Evolutionary conservation across 2,888 invertebrate genomes (phyloP).

Genomic region (Molorchus minor): DNA sequence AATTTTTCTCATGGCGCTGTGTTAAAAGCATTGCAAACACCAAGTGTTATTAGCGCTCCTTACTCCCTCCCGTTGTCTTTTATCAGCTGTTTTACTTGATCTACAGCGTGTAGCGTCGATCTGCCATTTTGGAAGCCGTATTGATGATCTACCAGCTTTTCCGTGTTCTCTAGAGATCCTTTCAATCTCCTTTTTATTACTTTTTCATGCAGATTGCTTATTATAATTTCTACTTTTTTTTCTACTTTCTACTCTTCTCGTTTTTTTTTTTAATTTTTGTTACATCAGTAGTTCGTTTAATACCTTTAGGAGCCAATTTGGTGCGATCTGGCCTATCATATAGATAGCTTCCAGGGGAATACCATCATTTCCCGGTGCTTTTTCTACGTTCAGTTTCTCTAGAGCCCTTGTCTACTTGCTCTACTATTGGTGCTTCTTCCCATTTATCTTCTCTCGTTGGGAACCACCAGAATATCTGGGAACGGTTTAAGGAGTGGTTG

Average conservation of each 20-base stretch:
- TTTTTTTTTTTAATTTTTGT: not conserved
- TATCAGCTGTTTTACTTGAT: not conserved
- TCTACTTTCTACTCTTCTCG: no score
- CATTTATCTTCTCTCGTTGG: no score
- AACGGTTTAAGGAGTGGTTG: no score
- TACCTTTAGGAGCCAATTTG: constrained; percentile 1
- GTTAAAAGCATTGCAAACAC: no score
- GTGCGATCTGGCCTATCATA: not conserved
- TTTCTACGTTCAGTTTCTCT: not conserved
- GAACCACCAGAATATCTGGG: no score
- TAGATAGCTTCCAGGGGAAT: constrained; percentile 7
- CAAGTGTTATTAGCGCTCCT: not conserved
- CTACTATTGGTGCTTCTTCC: no score
- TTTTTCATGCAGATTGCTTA: not conserved
- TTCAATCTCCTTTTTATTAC: no score
- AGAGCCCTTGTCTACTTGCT: no score
- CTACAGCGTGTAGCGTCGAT: not conserved
- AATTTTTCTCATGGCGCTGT: no score
- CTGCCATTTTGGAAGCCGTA: not conserved
- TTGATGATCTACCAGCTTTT: not conserved
- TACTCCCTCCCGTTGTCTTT: not conserved
- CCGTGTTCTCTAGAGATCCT: not conserved
- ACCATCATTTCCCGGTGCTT: constrained; percentile 6
- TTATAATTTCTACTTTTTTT: not conserved
- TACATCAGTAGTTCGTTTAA: not conserved